Conservation (phyloP, 1,140 invertebrate species). For the Achroia grisella region DNA sequence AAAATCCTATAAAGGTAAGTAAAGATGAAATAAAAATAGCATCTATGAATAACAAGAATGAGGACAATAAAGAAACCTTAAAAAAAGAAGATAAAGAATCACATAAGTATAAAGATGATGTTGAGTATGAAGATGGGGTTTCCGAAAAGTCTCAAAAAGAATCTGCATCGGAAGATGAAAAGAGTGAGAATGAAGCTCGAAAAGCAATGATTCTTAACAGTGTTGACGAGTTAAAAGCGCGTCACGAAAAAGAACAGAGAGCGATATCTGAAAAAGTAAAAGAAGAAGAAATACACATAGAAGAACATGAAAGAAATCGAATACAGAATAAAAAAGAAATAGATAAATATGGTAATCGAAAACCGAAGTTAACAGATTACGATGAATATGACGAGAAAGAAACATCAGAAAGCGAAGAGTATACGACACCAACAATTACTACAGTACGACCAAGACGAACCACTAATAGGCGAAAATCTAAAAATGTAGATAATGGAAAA, state of each 20-base stretch:
- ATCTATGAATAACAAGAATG: conserved; percentile 1
- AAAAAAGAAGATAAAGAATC: conserved; percentile 2
- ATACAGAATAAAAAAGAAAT: conserved; percentile 13
- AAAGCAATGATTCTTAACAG: conserved; percentile 50
- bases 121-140: conserved; percentile 20
- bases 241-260: conserved; percentile 53
- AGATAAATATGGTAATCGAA: conserved; percentile 34
- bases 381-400: conserved; percentile 47
- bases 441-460: conserved; percentile 10
- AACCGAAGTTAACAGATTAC: conserved; percentile 33
- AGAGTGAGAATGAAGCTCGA: conserved; percentile 42
- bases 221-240: conserved; percentile 56
- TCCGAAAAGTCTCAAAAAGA: conserved; percentile 17
- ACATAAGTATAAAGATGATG: conserved; percentile 16
- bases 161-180: conserved; percentile 26
- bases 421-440: conserved; percentile 18
- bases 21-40: background rate
- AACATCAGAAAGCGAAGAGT: conserved; percentile 33
- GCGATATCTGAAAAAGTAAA: conserved; percentile 49
- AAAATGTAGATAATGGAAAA: conserved; percentile 25
- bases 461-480: conserved; percentile 19
- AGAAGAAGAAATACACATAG: conserved; percentile 51
- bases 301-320: conserved; percentile 45
- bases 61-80: conserved; percentile 7
- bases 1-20: background rate